Evolutionary conservation across 2,113 vertebrate species (phyloP), one percentile per base, ranked within the genome.

Genomic region (Speoplatyrhinus poulsoni): DNA sequence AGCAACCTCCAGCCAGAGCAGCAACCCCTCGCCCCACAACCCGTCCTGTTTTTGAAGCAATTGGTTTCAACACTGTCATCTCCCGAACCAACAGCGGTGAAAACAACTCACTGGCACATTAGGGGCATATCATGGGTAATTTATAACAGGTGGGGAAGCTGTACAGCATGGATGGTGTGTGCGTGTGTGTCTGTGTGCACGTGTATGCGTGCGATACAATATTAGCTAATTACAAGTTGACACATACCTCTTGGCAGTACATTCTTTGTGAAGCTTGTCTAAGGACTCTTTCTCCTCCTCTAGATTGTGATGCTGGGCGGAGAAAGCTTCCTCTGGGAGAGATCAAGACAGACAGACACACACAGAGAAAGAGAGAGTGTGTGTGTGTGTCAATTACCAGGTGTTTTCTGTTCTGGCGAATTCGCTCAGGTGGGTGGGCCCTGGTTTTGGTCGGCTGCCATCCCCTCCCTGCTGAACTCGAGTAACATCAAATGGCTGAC

Each of bases 221-320:
- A 62, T 82, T 33, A 74, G n/a, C 10, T 72, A 82, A 92, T 85
- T 86, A 73, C 48, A 80, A 58, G 57, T 62, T 71, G 19, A 64
- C 17, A 70, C 83, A 91, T 93, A 98, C 97, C 97, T 97, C 92
- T 98, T 98, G n/a, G 95, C 95, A 33, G 96, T 94, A 72, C 96
- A 96, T 85, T 98, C 96, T 81, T 98, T 98, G 75, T 93, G 94
- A 73, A 93, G 70, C 77, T 95, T 96, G 56, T 89, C 87, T 74
- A 99, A 82, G 15, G 94, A 95, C 77, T 95, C 94, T 2, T 91
- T 94, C 78, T 97, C 95, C 52, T 92, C 91, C 67, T 94, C 93
- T 81, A 98, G 93, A 77, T 90, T 91, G 83, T 94, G 89, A 10
- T 92, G 92, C 75, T 96, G 93, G 54, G 81, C 75, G 41, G 92